Evolutionary conservation across 1,140 invertebrate species (phyloP).

Genomic region (Hormaphis cornu): DNA sequence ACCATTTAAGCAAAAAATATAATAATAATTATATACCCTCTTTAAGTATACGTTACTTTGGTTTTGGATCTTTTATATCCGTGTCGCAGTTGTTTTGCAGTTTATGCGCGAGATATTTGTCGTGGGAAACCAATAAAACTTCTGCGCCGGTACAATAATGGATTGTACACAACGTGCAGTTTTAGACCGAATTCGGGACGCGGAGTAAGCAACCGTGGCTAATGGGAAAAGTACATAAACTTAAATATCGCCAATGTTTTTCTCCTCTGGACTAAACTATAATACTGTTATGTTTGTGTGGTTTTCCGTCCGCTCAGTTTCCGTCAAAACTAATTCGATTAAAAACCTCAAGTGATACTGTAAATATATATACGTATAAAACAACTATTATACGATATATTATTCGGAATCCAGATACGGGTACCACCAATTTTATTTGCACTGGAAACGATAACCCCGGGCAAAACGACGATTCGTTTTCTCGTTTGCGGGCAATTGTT

Average conservation of each 20-base stretch:
- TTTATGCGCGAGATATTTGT: too few relatives aligned
- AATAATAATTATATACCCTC: too few relatives aligned
- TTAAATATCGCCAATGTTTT: slow-evolving; percentile 21
- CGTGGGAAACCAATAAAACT: background rate
- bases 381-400: background rate
- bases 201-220: background rate
- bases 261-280: background rate
- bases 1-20: too few relatives aligned
- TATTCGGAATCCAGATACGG: background rate
- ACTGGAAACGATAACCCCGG: background rate
- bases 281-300: too few relatives aligned
- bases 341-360: slow-evolving; percentile 6
- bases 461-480: background rate
- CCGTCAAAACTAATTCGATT: slow-evolving; percentile 24
- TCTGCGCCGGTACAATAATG: background rate
- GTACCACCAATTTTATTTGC: background rate
- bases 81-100: too few relatives aligned
- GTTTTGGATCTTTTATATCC: too few relatives aligned
- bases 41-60: too few relatives aligned
- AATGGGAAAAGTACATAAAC: slow-evolving; percentile 22
- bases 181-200: background rate
- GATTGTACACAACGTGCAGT: background rate
- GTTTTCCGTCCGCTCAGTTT: background rate
- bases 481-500: background rate
- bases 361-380: background rate